Evolutionary conservation across 92 coral and sea anemone genomes (phyloP), one percentile per base, ranked within the genome.

Genomic region (Porites cylindrica): DNA sequence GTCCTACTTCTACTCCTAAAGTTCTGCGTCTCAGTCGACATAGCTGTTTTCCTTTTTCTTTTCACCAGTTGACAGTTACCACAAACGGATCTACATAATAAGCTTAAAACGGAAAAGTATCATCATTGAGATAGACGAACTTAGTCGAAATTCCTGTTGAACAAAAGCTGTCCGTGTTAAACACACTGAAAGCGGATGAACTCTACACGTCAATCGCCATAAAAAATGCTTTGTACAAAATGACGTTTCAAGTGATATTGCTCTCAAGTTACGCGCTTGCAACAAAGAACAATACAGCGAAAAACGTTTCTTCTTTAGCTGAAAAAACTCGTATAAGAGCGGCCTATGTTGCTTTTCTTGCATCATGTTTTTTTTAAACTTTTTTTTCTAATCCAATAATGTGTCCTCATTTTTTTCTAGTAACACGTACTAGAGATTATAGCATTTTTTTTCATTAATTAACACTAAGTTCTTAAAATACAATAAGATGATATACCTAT

Each of bases 1-100:
- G 93, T 90, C 65, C 79, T 88, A 32, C 93, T 90, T 32, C 93
- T 87, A 56, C 88, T 83, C 20, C 93, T 59, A 20, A 84, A 90
- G 20, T 72, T 67, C 93, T 75, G 72, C 23, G 80, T 47, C 10
- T 80, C 61, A 18, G 81, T 61, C 17, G 87, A 73, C 81, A 74
- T 73, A 20, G 51, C 20, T 62, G 26, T 19, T 10, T 54, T 58
- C 50, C 26, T 75, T 63, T 32, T 75, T 54, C 29, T 20, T 17
- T 51, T 75, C 79, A 43, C 51, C 32, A 17, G 9, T 53, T 26
- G 6, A 52, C 29, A n/a, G 61, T 50, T 24, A 6, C 23, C 8
- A 11, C 32, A 54, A 51, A 72, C 23, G 20, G 14, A 70, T 10
- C 86, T 82, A 54, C 10, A 38, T 32, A 82, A 58, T 67, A 18